Conservation (phyloP, 2,888 invertebrate species). For the Metopia argyrocephala region DNA sequence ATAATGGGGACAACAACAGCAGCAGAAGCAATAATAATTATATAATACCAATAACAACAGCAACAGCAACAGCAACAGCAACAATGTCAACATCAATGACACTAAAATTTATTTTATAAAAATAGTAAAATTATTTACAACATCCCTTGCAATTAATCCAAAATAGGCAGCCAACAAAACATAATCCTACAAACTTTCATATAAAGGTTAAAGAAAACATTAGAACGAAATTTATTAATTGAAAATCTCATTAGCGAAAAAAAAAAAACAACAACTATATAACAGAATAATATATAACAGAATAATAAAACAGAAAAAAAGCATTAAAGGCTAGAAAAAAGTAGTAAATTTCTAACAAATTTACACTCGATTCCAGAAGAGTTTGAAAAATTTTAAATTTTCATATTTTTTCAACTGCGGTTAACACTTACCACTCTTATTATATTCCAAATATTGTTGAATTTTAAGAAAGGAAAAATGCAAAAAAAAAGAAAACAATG, state of each 20-base stretch:
- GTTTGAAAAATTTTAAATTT: too few species aligned
- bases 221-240: neutral
- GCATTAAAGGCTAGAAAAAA: too few species aligned
- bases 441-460: too few species aligned
- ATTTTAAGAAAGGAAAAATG: too few species aligned
- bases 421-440: too few species aligned
- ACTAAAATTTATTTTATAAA: neutral
- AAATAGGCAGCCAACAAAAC: neutral
- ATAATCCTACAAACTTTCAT: neutral
- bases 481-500: too few species aligned
- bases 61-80: neutral
- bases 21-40: slow-evolving; percentile 53
- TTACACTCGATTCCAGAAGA: too few species aligned
- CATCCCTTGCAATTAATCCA: slow-evolving; percentile 40
- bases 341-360: too few species aligned
- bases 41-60: slow-evolving; percentile 49
- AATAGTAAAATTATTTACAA: slow-evolving; percentile 34
- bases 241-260: neutral
- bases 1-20: slow-evolving; percentile 11
- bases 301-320: too few species aligned
- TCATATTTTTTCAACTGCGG: too few species aligned
- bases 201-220: neutral
- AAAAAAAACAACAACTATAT: neutral
- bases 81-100: slow-evolving; percentile 32
- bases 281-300: neutral